Percentiles rank a stretch among this genome's conserved stretches.
Evolutionary conservation across 2,797 vertebrate species (phyloP).

Genomic region (Cynodonichthys magdalenae): DNA sequence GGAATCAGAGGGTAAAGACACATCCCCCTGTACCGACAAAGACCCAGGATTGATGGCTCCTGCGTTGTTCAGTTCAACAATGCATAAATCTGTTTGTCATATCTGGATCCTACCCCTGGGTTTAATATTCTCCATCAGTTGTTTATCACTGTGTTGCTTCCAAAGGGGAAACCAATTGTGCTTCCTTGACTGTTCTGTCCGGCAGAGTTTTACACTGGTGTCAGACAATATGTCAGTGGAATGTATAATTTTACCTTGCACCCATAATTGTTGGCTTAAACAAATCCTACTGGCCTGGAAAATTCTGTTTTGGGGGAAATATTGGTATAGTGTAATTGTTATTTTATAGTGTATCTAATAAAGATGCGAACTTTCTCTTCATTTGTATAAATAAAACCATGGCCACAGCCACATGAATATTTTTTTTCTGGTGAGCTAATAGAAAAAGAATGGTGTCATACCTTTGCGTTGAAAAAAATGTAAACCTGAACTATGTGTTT

Average conservation of each 20-base stretch:
- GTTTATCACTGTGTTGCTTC: slow-evolving; percentile 77
- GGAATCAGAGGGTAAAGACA: slow-evolving; percentile 58
- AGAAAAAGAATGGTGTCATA: slow-evolving; percentile 75
- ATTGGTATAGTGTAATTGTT: slow-evolving; percentile 70
- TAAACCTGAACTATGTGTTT: slow-evolving; percentile 72
- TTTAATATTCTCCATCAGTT: slow-evolving; percentile 73
- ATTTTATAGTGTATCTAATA: slow-evolving; percentile 67
- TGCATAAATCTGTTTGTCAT: slow-evolving; percentile 78
- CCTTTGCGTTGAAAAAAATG: slow-evolving; percentile 63
- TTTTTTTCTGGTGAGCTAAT: slow-evolving; percentile 71
- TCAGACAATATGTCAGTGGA: slow-evolving; percentile 69
- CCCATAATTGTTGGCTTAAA: slow-evolving; percentile 57
- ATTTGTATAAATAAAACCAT: slow-evolving; percentile 78
- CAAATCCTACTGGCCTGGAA: slow-evolving; percentile 48
- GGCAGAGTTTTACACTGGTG: slow-evolving; percentile 57
- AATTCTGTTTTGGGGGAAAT: slow-evolving; percentile 64
- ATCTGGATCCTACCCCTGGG: slow-evolving; percentile 65
- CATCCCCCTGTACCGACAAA: slow-evolving; percentile 55
- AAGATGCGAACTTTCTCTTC: slow-evolving; percentile 63
- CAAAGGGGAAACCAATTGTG: slow-evolving; percentile 75
- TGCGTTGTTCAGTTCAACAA: slow-evolving; percentile 60
- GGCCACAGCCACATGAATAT: slow-evolving; percentile 67
- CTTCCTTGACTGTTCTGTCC: slow-evolving; percentile 72
- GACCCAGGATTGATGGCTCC: slow-evolving; percentile 69
- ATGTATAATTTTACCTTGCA: slow-evolving; percentile 70